Evolutionary conservation across 2,113 vertebrate genomes (phyloP).

Genomic region (Calyptommatus sinebrachiatus): DNA sequence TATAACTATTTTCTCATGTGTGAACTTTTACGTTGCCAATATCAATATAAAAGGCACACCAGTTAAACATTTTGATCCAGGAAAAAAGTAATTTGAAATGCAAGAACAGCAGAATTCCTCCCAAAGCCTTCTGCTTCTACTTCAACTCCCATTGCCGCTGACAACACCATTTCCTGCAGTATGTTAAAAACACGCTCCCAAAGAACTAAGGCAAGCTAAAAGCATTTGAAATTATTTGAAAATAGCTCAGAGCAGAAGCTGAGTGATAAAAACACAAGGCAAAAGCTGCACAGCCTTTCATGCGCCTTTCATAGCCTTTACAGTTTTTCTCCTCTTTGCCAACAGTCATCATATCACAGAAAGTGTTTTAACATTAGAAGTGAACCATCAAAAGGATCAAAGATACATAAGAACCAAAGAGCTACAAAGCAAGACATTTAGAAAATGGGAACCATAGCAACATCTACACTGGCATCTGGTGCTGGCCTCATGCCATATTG

Average conservation of each 20-base stretch:
- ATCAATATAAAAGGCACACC: background rate
- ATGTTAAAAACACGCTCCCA: background rate
- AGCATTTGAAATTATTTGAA: constrained; percentile 7
- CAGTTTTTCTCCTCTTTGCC: background rate
- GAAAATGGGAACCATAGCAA: background rate
- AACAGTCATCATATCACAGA: background rate
- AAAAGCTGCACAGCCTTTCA: background rate
- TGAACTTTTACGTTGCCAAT: background rate
- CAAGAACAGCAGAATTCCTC: background rate
- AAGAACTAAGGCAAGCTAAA: constrained; percentile 17
- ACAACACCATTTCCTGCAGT: background rate
- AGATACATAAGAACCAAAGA: constrained; percentile 4
- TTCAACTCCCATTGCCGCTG: background rate
- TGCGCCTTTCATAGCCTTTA: background rate
- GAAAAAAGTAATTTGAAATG: constrained; percentile 15
- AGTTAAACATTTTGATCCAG: background rate
- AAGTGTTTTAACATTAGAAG: background rate
- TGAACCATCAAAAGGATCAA: constrained; percentile 20
- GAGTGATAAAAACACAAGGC: constrained; percentile 25
- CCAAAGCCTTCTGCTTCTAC: background rate
- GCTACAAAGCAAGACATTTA: constrained; percentile 5
- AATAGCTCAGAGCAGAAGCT: constrained; percentile 12
- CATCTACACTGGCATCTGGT: too few relatives aligned
- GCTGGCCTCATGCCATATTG: too few relatives aligned
- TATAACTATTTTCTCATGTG: background rate